phyloP scores from a whole-genome alignment of 2,888 invertebrate genomes.

The Punctoribates punctum region DNA sequence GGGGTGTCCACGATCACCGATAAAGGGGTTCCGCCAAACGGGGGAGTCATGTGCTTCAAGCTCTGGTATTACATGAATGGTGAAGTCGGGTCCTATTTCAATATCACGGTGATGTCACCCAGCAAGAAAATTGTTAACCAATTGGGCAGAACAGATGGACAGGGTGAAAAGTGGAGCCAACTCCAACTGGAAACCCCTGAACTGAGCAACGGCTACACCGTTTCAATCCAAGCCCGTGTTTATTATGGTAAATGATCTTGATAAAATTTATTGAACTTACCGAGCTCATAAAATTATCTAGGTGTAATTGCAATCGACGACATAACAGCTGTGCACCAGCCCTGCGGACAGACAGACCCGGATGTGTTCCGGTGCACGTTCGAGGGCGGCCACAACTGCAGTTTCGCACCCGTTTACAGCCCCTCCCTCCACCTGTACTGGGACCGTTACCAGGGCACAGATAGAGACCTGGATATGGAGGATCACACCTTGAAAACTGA shows the following conservation, averaged over 20 bases:
- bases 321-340: neutral
- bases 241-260: neutral
- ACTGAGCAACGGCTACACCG: neutral
- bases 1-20: neutral
- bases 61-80: neutral
- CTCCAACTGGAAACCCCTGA: neutral
- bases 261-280: too few species aligned
- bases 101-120: neutral
- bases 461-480: neutral
- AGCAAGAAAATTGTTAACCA: too few species aligned
- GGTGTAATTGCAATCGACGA: conserved; percentile 9
- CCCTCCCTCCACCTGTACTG: neutral
- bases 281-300: neutral
- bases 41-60: neutral
- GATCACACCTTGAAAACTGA: conserved; percentile 13
- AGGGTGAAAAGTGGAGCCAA: neutral
- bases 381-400: conserved; percentile 4
- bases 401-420: neutral
- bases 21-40: neutral
- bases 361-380: neutral
- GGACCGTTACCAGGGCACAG: neutral
- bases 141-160: neutral
- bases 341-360: neutral
- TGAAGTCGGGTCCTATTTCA: neutral
- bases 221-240: neutral